Percentiles rank a stretch among this genome's conserved stretches.
phyloP scores from a whole-genome alignment of 2,888 invertebrate genomes.

The Oligia strigilis region DNA sequence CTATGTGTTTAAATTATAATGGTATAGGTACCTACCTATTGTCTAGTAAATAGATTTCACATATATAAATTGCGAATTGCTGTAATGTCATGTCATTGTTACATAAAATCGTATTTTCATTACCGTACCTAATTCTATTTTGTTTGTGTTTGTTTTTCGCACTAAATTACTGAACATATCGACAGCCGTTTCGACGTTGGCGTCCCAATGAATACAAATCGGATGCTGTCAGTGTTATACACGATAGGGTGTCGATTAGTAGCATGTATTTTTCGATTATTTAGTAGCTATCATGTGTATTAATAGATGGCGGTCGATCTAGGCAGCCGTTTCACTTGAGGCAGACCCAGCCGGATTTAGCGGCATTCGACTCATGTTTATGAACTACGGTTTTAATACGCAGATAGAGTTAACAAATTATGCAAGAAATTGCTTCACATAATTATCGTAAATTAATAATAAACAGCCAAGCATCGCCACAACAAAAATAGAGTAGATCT shows the following conservation, averaged over 20 bases:
- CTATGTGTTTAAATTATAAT: constrained; percentile 14
- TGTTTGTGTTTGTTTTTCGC: constrained; percentile 34
- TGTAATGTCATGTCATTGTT: constrained; percentile 16
- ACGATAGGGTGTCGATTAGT: constrained; percentile 11
- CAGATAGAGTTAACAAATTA: constrained; percentile 12
- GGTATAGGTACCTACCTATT: background rate
- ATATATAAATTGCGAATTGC: constrained; percentile 3
- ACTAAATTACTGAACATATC: constrained; percentile 29
- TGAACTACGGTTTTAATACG: constrained; percentile 31
- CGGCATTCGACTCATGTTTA: constrained; percentile 43
- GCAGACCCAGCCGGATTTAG: constrained; percentile 59
- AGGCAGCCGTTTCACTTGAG: constrained; percentile 44
- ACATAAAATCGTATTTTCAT: constrained; percentile 34
- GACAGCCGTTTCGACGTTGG: constrained; percentile 14
- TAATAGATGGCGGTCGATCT: constrained; percentile 60
- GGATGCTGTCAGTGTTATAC: constrained; percentile 17
- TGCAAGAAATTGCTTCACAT: constrained; percentile 29
- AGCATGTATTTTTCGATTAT: constrained; percentile 9
- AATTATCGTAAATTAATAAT: constrained; percentile 13
- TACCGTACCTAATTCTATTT: constrained; percentile 33
- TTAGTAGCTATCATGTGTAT: constrained; percentile 39
- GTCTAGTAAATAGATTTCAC: constrained; percentile 6
- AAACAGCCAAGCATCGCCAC: background rate
- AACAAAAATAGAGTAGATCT: constrained; percentile 13
- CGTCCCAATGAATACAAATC: constrained; percentile 48